phyloP scores from a whole-genome alignment of 2,113 vertebrate genomes.

The Lichenostomus cassidix region DNA sequence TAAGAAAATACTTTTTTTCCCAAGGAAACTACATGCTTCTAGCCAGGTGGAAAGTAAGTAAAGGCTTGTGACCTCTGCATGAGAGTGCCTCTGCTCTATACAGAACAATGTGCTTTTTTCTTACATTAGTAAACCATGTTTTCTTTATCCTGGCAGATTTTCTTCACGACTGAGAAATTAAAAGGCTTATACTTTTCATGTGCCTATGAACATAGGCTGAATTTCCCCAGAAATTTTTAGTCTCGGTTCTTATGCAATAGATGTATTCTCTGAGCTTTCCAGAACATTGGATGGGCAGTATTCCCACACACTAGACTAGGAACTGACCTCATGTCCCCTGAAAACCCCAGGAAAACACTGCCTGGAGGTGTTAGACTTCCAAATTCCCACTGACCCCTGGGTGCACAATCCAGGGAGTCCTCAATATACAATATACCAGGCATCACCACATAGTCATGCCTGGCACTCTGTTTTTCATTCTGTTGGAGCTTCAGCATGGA shows the following conservation, averaged over 20 bases:
- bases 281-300: not conserved
- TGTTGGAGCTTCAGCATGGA: not conserved
- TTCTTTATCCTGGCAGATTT: not conserved
- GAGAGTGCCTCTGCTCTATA: not conserved
- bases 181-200: not conserved
- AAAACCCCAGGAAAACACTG: not conserved
- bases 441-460: not conserved
- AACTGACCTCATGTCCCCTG: fast-evolving
- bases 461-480: not conserved
- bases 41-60: not conserved
- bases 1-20: not conserved
- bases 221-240: not conserved
- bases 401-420: not conserved
- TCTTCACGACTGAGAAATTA: not conserved
- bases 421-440: not conserved
- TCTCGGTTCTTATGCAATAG: not conserved
- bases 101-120: not conserved
- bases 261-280: not conserved
- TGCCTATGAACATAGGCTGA: not conserved
- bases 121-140: not conserved
- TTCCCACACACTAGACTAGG: not conserved
- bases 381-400: fast-evolving
- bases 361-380: not conserved
- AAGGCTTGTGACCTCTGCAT: not conserved
- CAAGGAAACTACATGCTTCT: not conserved